phyloP scores from a whole-genome alignment of 2,797 vertebrate species.

The Natrix natrix region DNA sequence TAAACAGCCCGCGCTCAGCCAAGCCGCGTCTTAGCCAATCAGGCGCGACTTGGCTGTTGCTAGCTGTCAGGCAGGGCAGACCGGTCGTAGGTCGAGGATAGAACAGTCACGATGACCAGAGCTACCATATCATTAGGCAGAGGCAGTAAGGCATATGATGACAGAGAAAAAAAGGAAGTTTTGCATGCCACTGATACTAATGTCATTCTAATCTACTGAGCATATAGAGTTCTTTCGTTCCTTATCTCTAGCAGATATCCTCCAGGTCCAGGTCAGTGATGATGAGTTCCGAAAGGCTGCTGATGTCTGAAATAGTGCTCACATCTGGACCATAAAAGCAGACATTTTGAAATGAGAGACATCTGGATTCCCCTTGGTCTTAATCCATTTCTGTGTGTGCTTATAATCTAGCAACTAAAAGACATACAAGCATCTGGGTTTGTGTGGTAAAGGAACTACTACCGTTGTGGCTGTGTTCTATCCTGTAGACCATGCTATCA shows the following conservation, averaged over 20 bases:
- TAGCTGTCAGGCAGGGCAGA: too few relatives aligned
- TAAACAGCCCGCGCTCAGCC: too few relatives aligned
- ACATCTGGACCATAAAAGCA: not conserved
- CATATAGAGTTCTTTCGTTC: not conserved
- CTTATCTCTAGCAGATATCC: not conserved
- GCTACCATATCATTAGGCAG: not conserved
- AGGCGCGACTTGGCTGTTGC: too few relatives aligned
- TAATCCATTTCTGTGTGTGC: not conserved
- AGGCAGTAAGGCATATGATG: not conserved
- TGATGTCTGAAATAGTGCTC: not conserved
- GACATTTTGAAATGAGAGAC: not conserved
- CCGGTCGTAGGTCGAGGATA: too few relatives aligned
- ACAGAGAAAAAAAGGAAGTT: not conserved
- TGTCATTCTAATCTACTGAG: not conserved
- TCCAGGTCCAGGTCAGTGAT: not conserved
- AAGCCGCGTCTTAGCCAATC: too few relatives aligned
- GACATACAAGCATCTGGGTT: conserved; percentile 16
- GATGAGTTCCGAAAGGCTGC: not conserved
- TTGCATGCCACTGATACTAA: not conserved
- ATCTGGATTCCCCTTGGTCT: not conserved
- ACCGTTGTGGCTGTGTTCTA: conserved; percentile 17
- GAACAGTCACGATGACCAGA: not conserved
- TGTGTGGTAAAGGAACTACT: conserved; percentile 18
- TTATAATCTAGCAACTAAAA: conserved; percentile 18
- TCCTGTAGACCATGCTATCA: not conserved